Evolutionary conservation across 2,113 vertebrate species (phyloP), one percentile per base, ranked within the genome.

Genomic region (Peromyscus leucopus): DNA sequence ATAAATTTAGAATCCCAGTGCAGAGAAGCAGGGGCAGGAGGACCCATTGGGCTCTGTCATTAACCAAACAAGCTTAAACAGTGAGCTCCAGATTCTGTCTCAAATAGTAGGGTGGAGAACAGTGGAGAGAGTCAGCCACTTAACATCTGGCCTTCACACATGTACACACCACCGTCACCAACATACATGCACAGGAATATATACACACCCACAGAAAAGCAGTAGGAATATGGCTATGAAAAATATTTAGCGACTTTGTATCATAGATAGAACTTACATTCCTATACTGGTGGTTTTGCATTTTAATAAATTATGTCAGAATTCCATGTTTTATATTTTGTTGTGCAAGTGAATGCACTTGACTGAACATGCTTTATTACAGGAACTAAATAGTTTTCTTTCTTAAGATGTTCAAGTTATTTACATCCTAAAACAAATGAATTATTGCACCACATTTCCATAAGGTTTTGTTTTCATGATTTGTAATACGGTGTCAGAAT

Each of bases 171-270:
- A 31, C 26, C 16, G 15, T 15, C n/a, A 63, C 17, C 26, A 10
- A 42, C 12, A 12, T 8, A 51, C 22, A 28, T 86, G 63, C 15
- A 67, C 39, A 19, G 3, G 16, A 67, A 11, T 3, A 39, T 12
- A 42, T 13, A 42, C 16, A 42, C 1, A 63, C 33, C 39, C 3
- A 65, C 57, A 72, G 59, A 91, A 84, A 8, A 48, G 4, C 3
- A 46, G 39, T 61, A 16, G 65, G 22, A 92, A 15, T 26, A 15
- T 75, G 39, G 17, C 4, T 57, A 61, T 26, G 19, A 65, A 94
- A 95, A 91, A 46, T 84, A 79, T 79, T 87, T 95, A 82, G 74
- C 17, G 76, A 31, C 61, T 94, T 92, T 93, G 21, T 12, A 65
- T 87, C 87, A 21, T 63, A 11, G 72, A 24, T 10, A 48, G 0